Base-by-base conservation (phyloP, 2,888 invertebrate genomes). In the Nebria brevicollis region DNA sequence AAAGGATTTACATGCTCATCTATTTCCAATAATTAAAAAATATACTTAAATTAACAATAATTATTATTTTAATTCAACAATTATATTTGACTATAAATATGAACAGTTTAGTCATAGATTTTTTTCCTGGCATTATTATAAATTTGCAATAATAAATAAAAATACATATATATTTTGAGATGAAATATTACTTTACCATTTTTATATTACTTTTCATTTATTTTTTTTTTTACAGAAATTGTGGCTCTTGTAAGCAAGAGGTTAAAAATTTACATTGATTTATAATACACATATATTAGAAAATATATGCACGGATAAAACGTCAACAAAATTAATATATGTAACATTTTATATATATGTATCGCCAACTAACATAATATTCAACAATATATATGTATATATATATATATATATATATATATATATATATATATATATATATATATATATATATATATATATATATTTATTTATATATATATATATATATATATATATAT, bases 151-250 rank as follows among this genome's bases (percentile, higher is more conserved):
- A 34, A 34, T 34, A 34, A 34, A n/a, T n/a, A 66, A n/a, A 66
- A 66, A 66, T 66, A 66, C 13, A 66, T 66, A 66, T 11, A 68
- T 11, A 68, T 72, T 72, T 77, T 72, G 42, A 77, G 72, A 54
- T 54, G 8, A 54, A 54, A 54, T 13, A 13, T 54, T 11, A 8
- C 8, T 11, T 54, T 54, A 13, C 11, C 54, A 54, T 54, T 54
- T 54, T 54, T 72, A 77, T 7, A 54, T 54, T 54, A 54, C 13
- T 79, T 54, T 73, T 66, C 74, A 72, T 80, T 80, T 80, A 54
- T 54, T 54, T 11, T 54, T 75, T 80, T 80, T 77, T 78, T 75
- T 80, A 80, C 80, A 80, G 75, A 80, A 80, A 80, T 34, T 80
- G 80, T 54, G 25, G 13, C 54, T 81, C 72, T 72, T 43, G 76